These are phyloP conservation scores for Liasis olivaceus DNA, from an alignment of 2,797 vertebrate genomes.

Conservation along the genomic window DNA sequence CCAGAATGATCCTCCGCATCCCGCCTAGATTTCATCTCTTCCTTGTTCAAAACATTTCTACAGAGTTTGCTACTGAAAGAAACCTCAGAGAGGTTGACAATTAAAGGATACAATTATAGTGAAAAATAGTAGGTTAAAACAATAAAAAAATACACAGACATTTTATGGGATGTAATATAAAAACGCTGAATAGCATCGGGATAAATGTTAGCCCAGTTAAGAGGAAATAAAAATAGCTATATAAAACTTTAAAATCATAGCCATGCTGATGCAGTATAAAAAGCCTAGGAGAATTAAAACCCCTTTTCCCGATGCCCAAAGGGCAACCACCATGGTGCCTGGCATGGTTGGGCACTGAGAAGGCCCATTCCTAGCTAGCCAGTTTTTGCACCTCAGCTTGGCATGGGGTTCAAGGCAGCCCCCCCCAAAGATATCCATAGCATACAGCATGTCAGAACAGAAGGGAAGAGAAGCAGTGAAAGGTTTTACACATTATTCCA, in stretches of 20 bases:
- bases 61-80: background rate
- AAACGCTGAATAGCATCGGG: background rate
- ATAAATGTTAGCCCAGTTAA: background rate
- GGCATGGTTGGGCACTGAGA: background rate
- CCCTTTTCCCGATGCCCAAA: too few species aligned
- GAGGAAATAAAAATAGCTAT: background rate
- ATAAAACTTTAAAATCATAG: background rate
- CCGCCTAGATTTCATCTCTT: background rate
- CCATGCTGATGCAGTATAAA: background rate
- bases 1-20: background rate
- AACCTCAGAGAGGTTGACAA: background rate
- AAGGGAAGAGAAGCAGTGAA: too few species aligned
- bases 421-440: background rate
- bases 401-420: background rate
- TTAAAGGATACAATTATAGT: background rate
- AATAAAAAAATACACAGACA: background rate
- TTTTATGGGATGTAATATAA: background rate
- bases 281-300: background rate
- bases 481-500: background rate
- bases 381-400: background rate
- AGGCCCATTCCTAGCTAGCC: background rate
- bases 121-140: background rate
- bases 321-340: background rate
- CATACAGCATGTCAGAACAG: background rate
- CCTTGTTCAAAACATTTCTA: background rate